Evolutionary conservation across 2,888 invertebrate genomes (phyloP), one percentile per base, ranked within the genome.

Genomic region (Endotricha flammealis): DNA sequence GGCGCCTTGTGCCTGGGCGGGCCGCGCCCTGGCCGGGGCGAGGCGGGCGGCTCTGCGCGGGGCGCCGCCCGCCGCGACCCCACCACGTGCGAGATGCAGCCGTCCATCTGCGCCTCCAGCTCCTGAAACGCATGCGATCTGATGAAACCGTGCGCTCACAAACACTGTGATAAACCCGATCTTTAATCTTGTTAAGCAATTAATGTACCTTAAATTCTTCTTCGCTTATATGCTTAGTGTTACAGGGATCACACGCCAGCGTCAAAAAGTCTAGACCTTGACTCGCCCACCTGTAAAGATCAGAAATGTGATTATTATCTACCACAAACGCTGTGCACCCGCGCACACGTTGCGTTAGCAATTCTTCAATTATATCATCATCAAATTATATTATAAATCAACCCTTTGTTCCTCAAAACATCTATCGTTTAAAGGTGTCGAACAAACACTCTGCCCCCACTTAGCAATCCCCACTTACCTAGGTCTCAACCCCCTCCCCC

Each of bases 241-340:
- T 92, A 48, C 92, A 89, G 0, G 96, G 95, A 60, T 96, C 95
- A 61, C 95, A 95, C 0, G 95, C 94, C 25, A 92, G 88, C 72
- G 94, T 91, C 1, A 97, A 86, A 70, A 95, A 97, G 60, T 97
- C 96, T 34, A 97, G 68, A 0, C 97, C 96, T 64, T 95, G 95
- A 61, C 91, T 91, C 2, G 96, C 96, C 96, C 96, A 97, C 61
- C 96, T 88, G 57, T 13, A 17, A 20, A 3, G 12, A 32, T n/a
- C n/a, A n/a, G n/a, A n/a, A n/a, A n/a, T n/a, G n/a, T n/a, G n/a
- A n/a, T n/a, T n/a, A n/a, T n/a, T n/a, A n/a, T n/a, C n/a, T n/a
- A n/a, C n/a, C n/a, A n/a, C n/a, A n/a, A n/a, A n/a, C n/a, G n/a
- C n/a, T n/a, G n/a, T n/a, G n/a, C n/a, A n/a, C n/a, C n/a, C n/a